phyloP scores from a whole-genome alignment of 2,113 vertebrate species.

The Rutilus rutilus region DNA sequence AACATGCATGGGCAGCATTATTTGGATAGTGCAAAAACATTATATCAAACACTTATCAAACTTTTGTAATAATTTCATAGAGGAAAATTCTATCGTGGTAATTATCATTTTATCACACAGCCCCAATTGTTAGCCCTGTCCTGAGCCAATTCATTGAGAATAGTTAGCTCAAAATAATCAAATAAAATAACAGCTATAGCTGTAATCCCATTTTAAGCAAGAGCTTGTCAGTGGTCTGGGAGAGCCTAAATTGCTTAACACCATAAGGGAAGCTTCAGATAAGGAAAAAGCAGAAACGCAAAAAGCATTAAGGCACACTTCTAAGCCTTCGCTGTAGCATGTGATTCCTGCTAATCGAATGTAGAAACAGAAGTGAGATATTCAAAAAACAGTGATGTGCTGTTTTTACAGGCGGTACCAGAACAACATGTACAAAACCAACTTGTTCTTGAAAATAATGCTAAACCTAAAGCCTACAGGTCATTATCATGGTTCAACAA shows the following conservation, averaged over 20 bases:
- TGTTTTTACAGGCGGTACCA: background rate
- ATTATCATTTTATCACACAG: no score
- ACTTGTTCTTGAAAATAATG: background rate
- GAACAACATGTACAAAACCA: background rate
- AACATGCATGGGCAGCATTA: no score
- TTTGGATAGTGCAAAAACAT: no score
- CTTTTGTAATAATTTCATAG: no score
- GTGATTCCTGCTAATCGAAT: slow-evolving; percentile 44
- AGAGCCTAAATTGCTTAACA: slow-evolving; percentile 17
- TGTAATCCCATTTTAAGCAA: background rate
- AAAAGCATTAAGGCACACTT: slow-evolving; percentile 41
- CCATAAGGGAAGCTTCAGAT: slow-evolving; percentile 15
- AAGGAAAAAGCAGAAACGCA: slow-evolving; percentile 41
- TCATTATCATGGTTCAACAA: background rate
- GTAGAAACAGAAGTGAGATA: slow-evolving; percentile 52
- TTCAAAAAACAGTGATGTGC: slow-evolving; percentile 40
- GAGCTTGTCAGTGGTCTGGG: background rate
- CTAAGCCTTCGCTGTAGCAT: slow-evolving; percentile 29
- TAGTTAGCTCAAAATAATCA: background rate
- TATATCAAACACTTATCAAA: no score
- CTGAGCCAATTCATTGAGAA: background rate
- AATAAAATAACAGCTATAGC: background rate
- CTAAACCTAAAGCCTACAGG: background rate
- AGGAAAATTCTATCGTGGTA: no score
- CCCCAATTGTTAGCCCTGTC: background rate